A percentile compares a stretch with the other conserved stretches of the same genome.
Evolutionary conservation across 2,797 vertebrate genomes (phyloP).

Genomic region (Kryptopterus vitreolus): DNA sequence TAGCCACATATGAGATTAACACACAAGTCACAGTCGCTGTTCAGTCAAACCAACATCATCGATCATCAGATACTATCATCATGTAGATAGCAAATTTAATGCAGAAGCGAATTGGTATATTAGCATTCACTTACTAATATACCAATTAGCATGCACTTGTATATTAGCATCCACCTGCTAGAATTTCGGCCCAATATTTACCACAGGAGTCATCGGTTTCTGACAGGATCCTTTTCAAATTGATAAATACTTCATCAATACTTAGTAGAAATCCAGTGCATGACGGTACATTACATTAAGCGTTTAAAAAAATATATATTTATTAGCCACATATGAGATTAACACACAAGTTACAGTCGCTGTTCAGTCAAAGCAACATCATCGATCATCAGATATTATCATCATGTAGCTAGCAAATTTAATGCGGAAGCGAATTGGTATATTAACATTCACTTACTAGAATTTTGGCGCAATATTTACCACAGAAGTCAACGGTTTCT

Average conservation of each 20-base stretch:
- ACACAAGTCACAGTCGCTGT: neutral
- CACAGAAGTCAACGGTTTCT: too few species aligned
- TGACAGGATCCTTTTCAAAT: neutral
- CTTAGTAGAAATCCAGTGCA: neutral
- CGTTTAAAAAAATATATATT: too few species aligned
- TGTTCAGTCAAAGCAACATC: neutral
- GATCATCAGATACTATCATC: neutral
- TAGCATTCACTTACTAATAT: too few species aligned
- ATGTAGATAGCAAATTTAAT: neutral
- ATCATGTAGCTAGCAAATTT: neutral
- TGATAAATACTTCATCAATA: neutral
- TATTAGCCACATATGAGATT: neutral
- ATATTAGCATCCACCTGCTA: too few species aligned
- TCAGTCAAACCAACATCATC: neutral
- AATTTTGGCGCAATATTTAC: neutral
- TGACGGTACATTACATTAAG: neutral
- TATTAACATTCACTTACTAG: too few species aligned
- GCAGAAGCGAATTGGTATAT: too few species aligned
- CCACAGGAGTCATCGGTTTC: too few species aligned
- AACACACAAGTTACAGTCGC: neutral
- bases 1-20: neutral
- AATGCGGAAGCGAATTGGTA: too few species aligned
- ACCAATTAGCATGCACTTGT: too few species aligned
- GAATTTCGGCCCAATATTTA: neutral
- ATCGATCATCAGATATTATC: neutral